Conservation (phyloP, 1,140 invertebrate species). For the Dolichoris vasculosae region DNA sequence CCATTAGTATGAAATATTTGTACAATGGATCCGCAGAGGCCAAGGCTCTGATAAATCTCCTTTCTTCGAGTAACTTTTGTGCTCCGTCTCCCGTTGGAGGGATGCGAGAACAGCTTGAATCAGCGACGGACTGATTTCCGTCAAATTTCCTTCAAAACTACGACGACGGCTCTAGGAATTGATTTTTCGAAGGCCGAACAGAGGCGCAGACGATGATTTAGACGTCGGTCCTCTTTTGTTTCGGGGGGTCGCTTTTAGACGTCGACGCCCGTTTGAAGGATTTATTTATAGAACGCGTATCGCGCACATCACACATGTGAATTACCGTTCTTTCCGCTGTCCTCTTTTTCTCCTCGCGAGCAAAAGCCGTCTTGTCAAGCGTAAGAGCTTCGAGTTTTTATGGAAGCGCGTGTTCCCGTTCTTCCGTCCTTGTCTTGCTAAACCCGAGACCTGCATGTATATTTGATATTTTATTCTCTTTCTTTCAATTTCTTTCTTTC, state of each 20-base stretch:
- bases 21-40: no score
- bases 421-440: not conserved
- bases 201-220: not conserved
- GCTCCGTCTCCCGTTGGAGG: not conserved
- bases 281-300: slow-evolving; percentile 44
- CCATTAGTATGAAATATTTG: no score
- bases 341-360: not conserved
- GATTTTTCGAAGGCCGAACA: slow-evolving; percentile 36
- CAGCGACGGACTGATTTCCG: slow-evolving; percentile 25
- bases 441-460: not conserved
- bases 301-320: slow-evolving; percentile 28
- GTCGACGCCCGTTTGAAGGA: slow-evolving; percentile 31
- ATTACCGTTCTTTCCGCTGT: slow-evolving; percentile 22
- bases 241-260: not conserved
- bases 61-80: no score
- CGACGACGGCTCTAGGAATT: slow-evolving; percentile 6
- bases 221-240: slow-evolving; percentile 29
- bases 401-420: not conserved
- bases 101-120: not conserved
- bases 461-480: not conserved
- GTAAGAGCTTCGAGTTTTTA: slow-evolving; percentile 38
- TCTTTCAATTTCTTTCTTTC: not conserved
- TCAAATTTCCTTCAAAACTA: slow-evolving; percentile 40
- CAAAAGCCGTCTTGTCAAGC: slow-evolving; percentile 17
- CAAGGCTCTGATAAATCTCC: no score